A percentile compares a stretch with the other conserved stretches of the same genome.
Conservation (phyloP, 2,888 invertebrate species). For the Dendrolimus houi region DNA sequence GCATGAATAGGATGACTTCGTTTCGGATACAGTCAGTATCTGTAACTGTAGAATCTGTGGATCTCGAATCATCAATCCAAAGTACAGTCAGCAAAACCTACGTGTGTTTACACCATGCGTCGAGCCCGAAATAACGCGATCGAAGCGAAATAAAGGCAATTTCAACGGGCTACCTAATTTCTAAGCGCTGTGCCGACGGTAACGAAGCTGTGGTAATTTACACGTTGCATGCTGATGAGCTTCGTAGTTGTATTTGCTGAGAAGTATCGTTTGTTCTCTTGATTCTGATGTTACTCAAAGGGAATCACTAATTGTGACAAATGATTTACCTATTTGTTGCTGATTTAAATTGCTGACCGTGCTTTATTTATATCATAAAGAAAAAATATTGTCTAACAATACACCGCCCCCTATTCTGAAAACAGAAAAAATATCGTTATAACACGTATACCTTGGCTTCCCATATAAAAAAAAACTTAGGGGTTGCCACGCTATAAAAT, state of each 20-base stretch:
- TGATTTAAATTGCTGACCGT: not conserved
- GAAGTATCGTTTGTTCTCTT: not conserved
- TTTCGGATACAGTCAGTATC: conserved; percentile 55
- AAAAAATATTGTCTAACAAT: conserved; percentile 68
- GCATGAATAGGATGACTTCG: conserved; percentile 40
- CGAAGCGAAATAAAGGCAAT: not conserved
- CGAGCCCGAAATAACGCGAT: not conserved
- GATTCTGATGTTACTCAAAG: not conserved
- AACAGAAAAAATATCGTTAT: conserved; percentile 28
- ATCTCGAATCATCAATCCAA: conserved; percentile 21
- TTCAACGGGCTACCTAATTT: not conserved
- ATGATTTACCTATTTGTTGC: no score
- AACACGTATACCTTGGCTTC: conserved; percentile 24
- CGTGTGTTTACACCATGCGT: not conserved
- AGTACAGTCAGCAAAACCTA: conserved; percentile 29
- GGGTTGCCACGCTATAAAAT: conserved; percentile 67
- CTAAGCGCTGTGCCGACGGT: conserved; percentile 17
- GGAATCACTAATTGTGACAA: not conserved
- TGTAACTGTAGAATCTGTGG: conserved; percentile 44
- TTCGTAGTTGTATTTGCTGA: not conserved
- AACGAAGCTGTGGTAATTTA: conserved; percentile 5
- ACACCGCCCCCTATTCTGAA: conserved; percentile 68
- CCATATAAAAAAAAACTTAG: conserved; percentile 42
- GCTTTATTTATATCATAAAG: conserved; percentile 16
- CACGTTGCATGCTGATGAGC: not conserved